Base-by-base conservation (phyloP, 2,797 vertebrate species). In the Odontamblyopus lacepedii region DNA sequence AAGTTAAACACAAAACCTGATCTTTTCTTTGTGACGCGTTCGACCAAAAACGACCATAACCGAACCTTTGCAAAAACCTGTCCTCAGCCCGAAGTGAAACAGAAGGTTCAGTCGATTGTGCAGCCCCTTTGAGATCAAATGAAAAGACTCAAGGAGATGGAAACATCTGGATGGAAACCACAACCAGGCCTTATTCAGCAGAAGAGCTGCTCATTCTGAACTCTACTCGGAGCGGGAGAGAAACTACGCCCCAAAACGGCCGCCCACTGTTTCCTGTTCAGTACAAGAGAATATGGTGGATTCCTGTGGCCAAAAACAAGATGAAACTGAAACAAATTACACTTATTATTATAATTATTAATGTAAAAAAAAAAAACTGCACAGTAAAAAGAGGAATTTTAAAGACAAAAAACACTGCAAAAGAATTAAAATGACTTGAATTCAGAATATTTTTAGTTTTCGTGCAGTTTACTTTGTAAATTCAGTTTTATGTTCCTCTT, bases 191-290 rank as follows among this genome's bases (percentile, higher is more conserved):
- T 63, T 63, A 63, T 13, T 41, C 32, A 41, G 35, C 61, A 38
- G 30, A 63, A 63, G 62, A 63, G 38, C 19, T 63, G 62, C 62
- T 41, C 30, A 63, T 23, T 41, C n/a, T 63, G 18, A 59, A 61
- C 59, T 61, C 59, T 18, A 32, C 59, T 7, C 16, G 30, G 62
- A 38, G 62, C 62, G 4, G 62, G 62, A 63, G 62, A 63, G 62
- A 63, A 19, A 16, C 61, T 6, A 2, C 35, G 19, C 35, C 62
- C 62, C 62, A 44, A 44, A 63, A 63, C 26, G 62, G n/a, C 19
- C 62, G n/a, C 61, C 32, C 61, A 38, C 30, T 63, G 32, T 63
- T n/a, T 38, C 61, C 61, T 38, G 18, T 38, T 63, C 7, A 3
- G 1, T 4, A 4, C 57, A 5, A 60, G 57, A 30, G 57, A 29